Conservation (phyloP, 1,140 invertebrate species). For the Brachionus sp. region DNA sequence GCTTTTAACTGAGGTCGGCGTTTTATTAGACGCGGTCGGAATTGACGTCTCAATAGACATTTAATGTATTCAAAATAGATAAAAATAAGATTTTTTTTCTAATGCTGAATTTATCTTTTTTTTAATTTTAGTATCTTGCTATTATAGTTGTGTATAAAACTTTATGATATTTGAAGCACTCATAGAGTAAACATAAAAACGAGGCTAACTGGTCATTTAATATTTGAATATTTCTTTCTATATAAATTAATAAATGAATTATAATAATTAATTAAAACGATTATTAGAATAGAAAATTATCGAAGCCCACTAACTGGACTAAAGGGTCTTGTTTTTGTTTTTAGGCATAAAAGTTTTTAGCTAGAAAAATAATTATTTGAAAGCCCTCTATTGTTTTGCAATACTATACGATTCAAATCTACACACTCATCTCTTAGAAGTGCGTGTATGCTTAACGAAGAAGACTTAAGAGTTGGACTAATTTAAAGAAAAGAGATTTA, state of each 20-base stretch:
- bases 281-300: conserved; percentile 9
- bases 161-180: conserved; percentile 32
- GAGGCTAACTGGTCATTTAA: conserved; percentile 35
- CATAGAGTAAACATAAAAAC: conserved; percentile 13
- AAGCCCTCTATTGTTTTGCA: background rate
- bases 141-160: background rate
- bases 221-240: background rate
- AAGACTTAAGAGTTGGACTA: conserved; percentile 26
- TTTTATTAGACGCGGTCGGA: background rate
- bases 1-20: background rate
- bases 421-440: conserved; percentile 2
- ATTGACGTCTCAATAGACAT: conserved; percentile 29
- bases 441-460: background rate
- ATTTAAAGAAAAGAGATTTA: background rate
- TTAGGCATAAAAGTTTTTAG: background rate
- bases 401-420: background rate
- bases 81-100: background rate
- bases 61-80: background rate
- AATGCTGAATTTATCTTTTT: conserved; percentile 19
- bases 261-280: conserved; percentile 32
- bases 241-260: conserved; percentile 26
- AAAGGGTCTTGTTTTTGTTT: background rate
- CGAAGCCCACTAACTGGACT: background rate
- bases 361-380: background rate
- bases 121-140: background rate